phyloP scores from a whole-genome alignment of 2,888 invertebrate genomes.

The Apantesis nais region DNA sequence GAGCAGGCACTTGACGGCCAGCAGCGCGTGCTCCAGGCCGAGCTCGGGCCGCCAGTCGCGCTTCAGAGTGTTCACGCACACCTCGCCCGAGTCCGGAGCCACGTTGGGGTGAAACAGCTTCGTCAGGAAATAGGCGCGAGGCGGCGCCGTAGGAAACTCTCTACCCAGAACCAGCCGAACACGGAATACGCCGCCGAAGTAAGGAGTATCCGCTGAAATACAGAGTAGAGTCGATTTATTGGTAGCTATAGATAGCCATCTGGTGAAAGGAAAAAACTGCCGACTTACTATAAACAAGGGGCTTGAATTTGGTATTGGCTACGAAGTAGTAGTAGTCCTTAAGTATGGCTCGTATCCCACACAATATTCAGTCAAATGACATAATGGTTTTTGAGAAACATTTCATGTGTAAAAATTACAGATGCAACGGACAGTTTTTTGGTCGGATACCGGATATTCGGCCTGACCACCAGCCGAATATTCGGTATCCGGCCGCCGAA shows the following conservation, averaged over 20 bases:
- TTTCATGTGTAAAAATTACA: too few relatives aligned
- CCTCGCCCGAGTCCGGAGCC: slow-evolving; percentile 93
- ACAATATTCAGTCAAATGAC: too few relatives aligned
- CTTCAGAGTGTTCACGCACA: slow-evolving; percentile 98
- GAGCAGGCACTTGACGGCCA: slow-evolving; percentile 96
- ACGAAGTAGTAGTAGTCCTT: too few relatives aligned
- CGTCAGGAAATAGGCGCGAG: slow-evolving; percentile 96
- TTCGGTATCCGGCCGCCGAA: too few relatives aligned
- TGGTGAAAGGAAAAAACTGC: not conserved
- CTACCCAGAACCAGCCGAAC: slow-evolving; percentile 95
- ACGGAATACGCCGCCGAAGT: slow-evolving; percentile 94
- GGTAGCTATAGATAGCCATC: not conserved
- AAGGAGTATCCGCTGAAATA: slow-evolving; percentile 93
- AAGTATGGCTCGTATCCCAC: not conserved
- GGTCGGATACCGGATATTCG: too few relatives aligned
- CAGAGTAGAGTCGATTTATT: not conserved
- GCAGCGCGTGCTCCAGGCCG: slow-evolving; percentile 96
- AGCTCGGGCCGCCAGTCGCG: slow-evolving; percentile 98
- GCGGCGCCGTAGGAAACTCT: slow-evolving; percentile 96
- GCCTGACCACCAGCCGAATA: too few relatives aligned
- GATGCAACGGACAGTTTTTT: too few relatives aligned
- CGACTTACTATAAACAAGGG: too few relatives aligned
- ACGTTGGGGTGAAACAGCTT: slow-evolving; percentile 99
- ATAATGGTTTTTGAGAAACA: too few relatives aligned
- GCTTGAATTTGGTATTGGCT: too few relatives aligned